Evolutionary conservation across 2,797 vertebrate species (phyloP).

Genomic region (Etheostoma perlongum): DNA sequence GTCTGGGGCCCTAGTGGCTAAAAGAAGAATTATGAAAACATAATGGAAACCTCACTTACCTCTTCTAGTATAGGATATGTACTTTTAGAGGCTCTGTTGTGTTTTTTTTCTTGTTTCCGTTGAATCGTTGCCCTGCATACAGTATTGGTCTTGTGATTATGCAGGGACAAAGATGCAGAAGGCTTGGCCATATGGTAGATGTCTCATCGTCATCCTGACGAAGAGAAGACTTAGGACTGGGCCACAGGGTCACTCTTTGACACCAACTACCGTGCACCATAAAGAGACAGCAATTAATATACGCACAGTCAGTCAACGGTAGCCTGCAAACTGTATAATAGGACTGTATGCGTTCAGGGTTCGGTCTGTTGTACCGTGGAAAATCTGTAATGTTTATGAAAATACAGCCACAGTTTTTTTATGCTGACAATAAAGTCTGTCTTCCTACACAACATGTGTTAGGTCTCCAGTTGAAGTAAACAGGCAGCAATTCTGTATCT

Average conservation of each 20-base stretch:
- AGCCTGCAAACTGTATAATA: slow-evolving; percentile 34
- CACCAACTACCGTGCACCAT: slow-evolving; percentile 48
- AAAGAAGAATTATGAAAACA: not conserved
- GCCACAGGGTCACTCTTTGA: slow-evolving; percentile 73
- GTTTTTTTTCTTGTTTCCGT: slow-evolving; percentile 26
- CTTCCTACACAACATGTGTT: slow-evolving; percentile 80
- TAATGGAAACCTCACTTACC: slow-evolving; percentile 1
- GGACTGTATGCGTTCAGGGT: slow-evolving; percentile 41
- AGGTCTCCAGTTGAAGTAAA: slow-evolving; percentile 74
- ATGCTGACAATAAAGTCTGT: slow-evolving; percentile 73
- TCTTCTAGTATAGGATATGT: not conserved
- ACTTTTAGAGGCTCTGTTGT: slow-evolving; percentile 26
- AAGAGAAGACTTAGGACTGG: slow-evolving; percentile 60
- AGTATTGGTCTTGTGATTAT: slow-evolving; percentile 79
- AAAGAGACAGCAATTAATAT: slow-evolving; percentile 66
- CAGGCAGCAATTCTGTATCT: slow-evolving; percentile 75
- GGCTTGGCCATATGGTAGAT: slow-evolving; percentile 86
- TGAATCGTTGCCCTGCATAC: slow-evolving; percentile 53
- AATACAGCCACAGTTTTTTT: slow-evolving; percentile 58
- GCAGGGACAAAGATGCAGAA: slow-evolving; percentile 82
- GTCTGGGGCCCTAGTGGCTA: no score
- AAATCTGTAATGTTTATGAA: slow-evolving; percentile 65
- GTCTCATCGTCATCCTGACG: slow-evolving; percentile 76
- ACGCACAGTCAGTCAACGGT: slow-evolving; percentile 44
- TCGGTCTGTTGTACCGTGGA: slow-evolving; percentile 34